These are phyloP conservation scores for Helicoverpa assulta DNA, from an alignment of 2,888 invertebrate genomes.

Conservation along the genomic window DNA sequence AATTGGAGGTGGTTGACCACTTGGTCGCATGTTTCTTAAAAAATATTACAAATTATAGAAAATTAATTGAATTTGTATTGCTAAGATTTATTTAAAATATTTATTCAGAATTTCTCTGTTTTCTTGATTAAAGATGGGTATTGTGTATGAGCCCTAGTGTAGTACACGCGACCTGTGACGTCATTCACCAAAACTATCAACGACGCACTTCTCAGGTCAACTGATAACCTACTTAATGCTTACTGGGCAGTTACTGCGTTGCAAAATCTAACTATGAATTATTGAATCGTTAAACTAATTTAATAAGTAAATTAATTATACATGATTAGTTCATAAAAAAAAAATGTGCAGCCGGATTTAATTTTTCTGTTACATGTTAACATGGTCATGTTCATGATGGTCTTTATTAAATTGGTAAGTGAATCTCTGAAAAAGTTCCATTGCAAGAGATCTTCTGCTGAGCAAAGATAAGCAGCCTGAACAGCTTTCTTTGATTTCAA, in stretches of 20 bases:
- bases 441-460: too few relatives aligned
- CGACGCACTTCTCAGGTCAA: constrained; percentile 80
- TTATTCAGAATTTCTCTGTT: not conserved
- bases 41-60: too few relatives aligned
- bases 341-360: not conserved
- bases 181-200: constrained; percentile 75
- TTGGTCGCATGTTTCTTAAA: constrained; percentile 1
- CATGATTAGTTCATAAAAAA: not conserved
- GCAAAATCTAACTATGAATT: constrained; percentile 71
- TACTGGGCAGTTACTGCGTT: constrained; percentile 73
- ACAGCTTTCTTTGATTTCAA: too few relatives aligned
- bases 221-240: constrained; percentile 82
- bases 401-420: too few relatives aligned
- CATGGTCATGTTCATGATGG: too few relatives aligned
- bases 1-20: not conserved
- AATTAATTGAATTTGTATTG: not conserved
- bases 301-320: not conserved
- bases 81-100: not conserved
- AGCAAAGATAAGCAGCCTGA: too few relatives aligned
- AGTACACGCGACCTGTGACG: constrained; percentile 73
- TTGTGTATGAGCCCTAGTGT: constrained; percentile 59
- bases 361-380: too few relatives aligned
- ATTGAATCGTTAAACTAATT: constrained; percentile 34
- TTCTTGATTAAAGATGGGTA: constrained; percentile 3
- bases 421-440: too few relatives aligned